Evolutionary conservation across 1,140 invertebrate genomes (phyloP).

Genomic region (Metopolophium dirhodum): DNA sequence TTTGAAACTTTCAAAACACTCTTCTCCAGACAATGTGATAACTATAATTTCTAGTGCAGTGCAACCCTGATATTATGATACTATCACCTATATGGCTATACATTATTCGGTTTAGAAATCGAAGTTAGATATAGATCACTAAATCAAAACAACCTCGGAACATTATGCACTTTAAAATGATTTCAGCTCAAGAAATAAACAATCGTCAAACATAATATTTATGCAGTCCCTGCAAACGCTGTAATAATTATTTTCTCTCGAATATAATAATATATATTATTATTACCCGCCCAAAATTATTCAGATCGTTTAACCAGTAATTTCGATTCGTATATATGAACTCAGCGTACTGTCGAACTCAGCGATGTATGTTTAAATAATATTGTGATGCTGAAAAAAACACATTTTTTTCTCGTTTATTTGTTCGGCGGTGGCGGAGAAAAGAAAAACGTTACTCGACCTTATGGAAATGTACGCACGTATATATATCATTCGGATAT

Average conservation of each 20-base stretch:
- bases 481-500: neutral
- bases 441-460: constrained; percentile 36
- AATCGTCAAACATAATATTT: neutral
- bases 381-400: constrained; percentile 20
- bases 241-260: neutral
- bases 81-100: no score
- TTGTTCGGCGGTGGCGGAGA: neutral
- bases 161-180: neutral
- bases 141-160: neutral
- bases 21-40: no score
- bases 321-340: constrained; percentile 10
- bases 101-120: neutral
- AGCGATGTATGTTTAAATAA: neutral
- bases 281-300: neutral
- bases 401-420: constrained; percentile 24
- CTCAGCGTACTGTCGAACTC: neutral
- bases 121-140: neutral
- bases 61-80: no score
- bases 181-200: neutral
- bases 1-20: no score
- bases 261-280: neutral
- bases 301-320: neutral
- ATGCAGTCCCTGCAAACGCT: neutral
- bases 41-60: no score
- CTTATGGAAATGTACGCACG: neutral